Conservation (phyloP, 2,797 vertebrate species). For the Sebastes paucispinis region DNA sequence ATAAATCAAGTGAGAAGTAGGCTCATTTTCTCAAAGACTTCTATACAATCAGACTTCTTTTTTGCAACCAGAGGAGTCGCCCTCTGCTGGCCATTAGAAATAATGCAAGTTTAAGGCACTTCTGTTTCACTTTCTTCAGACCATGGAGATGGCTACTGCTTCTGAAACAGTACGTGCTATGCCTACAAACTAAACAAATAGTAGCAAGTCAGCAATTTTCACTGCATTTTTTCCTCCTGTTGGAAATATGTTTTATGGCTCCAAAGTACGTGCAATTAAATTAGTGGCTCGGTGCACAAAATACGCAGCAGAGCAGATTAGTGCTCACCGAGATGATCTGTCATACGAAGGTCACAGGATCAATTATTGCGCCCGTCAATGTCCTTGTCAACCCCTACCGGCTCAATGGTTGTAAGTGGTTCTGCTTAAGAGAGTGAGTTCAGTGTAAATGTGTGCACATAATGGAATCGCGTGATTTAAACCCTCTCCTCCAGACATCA, state of each 20-base stretch:
- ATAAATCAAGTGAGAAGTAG: too few species aligned
- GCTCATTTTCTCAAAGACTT: too few species aligned
- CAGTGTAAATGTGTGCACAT: slow-evolving; percentile 1
- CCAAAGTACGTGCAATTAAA: slow-evolving; percentile 13
- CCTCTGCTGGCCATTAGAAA: too few species aligned
- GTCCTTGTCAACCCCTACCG: slow-evolving; percentile 9
- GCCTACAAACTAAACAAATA: not conserved
- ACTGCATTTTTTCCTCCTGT: not conserved
- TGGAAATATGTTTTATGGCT: slow-evolving; percentile 18
- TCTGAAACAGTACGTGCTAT: not conserved
- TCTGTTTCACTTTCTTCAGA: too few species aligned
- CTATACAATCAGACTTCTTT: too few species aligned
- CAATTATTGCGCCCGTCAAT: not conserved
- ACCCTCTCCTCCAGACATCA: not conserved
- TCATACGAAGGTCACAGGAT: slow-evolving; percentile 6
- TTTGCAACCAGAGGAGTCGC: too few species aligned
- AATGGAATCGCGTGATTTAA: slow-evolving; percentile 24
- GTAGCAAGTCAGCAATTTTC: slow-evolving; percentile 33
- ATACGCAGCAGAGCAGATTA: not conserved
- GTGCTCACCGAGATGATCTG: not conserved
- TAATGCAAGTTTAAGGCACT: too few species aligned
- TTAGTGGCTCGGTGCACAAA: not conserved
- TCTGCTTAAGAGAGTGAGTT: not conserved
- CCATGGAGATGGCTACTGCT: too few species aligned
- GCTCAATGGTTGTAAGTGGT: not conserved